These are phyloP conservation scores for Ophion obscuratus DNA, from an alignment of 2,888 invertebrate genomes.

Conservation along the genomic window DNA sequence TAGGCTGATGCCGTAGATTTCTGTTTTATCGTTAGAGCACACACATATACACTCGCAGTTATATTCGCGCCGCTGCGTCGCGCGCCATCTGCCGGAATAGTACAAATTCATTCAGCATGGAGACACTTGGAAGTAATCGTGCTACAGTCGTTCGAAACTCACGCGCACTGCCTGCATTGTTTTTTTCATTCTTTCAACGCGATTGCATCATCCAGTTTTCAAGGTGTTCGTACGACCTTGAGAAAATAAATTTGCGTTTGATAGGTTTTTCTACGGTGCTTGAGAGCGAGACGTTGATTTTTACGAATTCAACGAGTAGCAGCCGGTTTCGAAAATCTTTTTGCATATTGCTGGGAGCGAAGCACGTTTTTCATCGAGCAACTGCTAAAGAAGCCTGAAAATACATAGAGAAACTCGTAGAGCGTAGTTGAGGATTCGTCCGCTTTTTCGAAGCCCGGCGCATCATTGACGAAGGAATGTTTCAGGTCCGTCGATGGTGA, in stretches of 20 bases:
- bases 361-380: constrained; percentile 3
- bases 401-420: not conserved
- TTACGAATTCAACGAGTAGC: not conserved
- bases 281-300: not conserved
- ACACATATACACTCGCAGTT: not conserved
- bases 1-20: constrained; percentile 10
- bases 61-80: not conserved
- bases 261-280: not conserved
- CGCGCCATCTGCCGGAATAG: constrained; percentile 25
- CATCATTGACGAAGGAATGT: constrained; percentile 67
- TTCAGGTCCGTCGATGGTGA: constrained; percentile 84
- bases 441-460: not conserved
- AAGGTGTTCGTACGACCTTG: not conserved
- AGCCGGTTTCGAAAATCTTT: not conserved
- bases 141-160: not conserved
- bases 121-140: not conserved
- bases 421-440: constrained; percentile 19
- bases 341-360: constrained; percentile 2
- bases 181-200: not conserved
- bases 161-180: not conserved
- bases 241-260: not conserved
- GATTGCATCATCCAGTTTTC: not conserved
- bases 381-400: constrained; percentile 1
- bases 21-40: constrained; percentile 19
- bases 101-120: constrained; percentile 23